Conservation (phyloP, 2,113 vertebrate species). For the Pavo muticus region DNA sequence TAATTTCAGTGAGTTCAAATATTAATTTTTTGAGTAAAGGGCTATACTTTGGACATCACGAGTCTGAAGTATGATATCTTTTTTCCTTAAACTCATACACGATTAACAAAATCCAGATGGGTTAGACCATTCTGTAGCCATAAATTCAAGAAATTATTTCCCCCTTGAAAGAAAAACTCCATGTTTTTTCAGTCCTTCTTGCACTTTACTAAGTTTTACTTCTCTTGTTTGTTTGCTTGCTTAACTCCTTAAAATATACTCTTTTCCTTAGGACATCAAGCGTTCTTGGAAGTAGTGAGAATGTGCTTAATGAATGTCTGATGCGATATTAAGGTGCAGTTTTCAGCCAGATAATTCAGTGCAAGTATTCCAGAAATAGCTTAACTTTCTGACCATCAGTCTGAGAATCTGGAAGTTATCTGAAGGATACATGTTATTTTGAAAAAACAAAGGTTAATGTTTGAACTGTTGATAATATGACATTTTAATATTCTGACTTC, state of each 20-base stretch:
- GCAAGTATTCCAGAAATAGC: not conserved
- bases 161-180: not conserved
- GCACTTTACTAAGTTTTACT: not conserved
- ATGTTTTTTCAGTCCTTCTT: not conserved
- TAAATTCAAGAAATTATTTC: not conserved
- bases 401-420: not conserved
- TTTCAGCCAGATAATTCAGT: not conserved
- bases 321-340: not conserved
- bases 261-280: not conserved
- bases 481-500: not conserved
- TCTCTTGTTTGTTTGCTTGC: not conserved
- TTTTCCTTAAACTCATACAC: slow-evolving; percentile 25
- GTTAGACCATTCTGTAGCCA: not conserved
- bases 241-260: not conserved
- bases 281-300: not conserved
- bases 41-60: not conserved
- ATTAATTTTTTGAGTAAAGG: not conserved
- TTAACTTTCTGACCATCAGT: not conserved
- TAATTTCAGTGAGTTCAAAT: slow-evolving; percentile 3
- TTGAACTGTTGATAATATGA: not conserved
- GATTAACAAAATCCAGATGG: slow-evolving; percentile 40
- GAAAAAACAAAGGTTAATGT: not conserved
- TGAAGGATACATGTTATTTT: not conserved
- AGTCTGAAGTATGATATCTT: not conserved
- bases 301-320: not conserved